Conservation (phyloP, 2,797 vertebrate genomes). For the Echiichthys vipera region DNA sequence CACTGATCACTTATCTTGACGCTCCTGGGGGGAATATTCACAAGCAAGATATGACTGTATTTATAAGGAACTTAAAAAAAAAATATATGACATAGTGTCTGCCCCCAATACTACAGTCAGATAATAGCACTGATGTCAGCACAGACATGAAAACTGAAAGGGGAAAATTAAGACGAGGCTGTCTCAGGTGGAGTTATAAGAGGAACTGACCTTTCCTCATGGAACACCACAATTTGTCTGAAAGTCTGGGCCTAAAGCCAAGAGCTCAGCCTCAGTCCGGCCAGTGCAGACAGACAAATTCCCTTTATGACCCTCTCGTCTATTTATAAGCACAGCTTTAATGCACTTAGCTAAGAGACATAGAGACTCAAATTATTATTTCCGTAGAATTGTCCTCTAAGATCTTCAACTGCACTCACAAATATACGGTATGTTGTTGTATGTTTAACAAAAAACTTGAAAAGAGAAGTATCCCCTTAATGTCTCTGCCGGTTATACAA, state of each 20-base stretch:
- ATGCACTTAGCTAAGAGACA: slow-evolving; percentile 12
- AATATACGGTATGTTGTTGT: not conserved
- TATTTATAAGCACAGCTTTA: slow-evolving; percentile 57
- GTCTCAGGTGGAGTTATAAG: slow-evolving; percentile 37
- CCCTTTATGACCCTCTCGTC: slow-evolving; percentile 36
- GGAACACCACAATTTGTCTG: slow-evolving; percentile 55
- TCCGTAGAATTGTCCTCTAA: not conserved
- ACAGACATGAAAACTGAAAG: not conserved
- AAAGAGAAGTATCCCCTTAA: not conserved
- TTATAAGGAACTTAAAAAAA: not conserved
- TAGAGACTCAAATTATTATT: not conserved
- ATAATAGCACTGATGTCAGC: not conserved
- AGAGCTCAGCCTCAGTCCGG: slow-evolving; percentile 7
- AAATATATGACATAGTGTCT: not conserved
- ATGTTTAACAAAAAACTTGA: not conserved
- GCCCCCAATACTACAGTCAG: too few species aligned
- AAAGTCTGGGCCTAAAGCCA: slow-evolving; percentile 62
- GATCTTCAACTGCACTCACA: not conserved
- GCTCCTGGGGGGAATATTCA: not conserved
- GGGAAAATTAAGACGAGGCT: not conserved
- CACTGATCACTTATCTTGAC: not conserved
- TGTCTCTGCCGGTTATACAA: not conserved
- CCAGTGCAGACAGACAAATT: slow-evolving; percentile 46
- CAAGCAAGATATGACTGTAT: not conserved
- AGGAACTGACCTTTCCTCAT: slow-evolving; percentile 54